Evolutionary conservation across 2,797 vertebrate genomes (phyloP).

Genomic region (Crypturellus tataupa): DNA sequence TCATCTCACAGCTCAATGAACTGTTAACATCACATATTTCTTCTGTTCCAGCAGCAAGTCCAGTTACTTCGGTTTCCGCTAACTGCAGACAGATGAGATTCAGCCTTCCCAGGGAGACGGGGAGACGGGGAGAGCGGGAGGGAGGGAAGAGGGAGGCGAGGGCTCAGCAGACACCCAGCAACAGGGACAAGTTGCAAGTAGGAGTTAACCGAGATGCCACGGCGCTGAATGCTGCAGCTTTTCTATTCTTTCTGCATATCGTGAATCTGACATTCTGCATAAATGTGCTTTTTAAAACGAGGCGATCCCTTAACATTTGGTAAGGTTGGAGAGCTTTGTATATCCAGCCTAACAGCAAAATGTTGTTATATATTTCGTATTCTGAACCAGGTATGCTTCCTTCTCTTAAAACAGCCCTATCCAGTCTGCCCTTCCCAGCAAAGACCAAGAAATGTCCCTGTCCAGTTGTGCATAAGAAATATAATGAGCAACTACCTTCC

Average conservation of each 20-base stretch:
- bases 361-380: not conserved
- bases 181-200: accelerated
- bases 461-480: not conserved
- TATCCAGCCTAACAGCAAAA: not conserved
- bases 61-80: constrained; percentile 67
- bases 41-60: constrained; percentile 78
- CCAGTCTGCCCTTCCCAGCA: not conserved
- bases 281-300: not conserved
- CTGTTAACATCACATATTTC: constrained; percentile 83
- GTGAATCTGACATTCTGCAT: not conserved
- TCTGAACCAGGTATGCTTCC: not conserved
- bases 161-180: not conserved
- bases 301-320: not conserved
- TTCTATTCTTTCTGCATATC: not conserved
- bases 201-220: not conserved
- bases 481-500: not conserved
- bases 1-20: constrained; percentile 86
- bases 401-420: not conserved
- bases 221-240: not conserved
- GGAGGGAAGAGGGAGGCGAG: not conserved
- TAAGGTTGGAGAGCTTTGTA: not conserved
- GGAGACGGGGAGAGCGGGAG: not conserved
- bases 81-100: constrained; percentile 74
- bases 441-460: not conserved
- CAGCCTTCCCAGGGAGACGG: constrained; percentile 53